Base-by-base conservation (phyloP, 2,888 invertebrate genomes). In the Gymnocheta viridis region DNA sequence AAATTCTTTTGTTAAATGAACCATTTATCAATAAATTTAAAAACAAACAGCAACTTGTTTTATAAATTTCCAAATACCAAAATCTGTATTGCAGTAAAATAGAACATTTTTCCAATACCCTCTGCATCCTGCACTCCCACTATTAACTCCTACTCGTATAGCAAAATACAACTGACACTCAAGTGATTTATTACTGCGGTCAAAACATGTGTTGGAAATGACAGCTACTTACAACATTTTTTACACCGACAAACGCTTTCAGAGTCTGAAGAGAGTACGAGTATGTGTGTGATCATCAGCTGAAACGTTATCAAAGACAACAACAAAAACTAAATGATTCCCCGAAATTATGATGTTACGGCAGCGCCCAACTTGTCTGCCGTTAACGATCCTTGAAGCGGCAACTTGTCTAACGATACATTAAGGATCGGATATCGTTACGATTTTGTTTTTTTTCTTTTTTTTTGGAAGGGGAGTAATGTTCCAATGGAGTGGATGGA, bases 181-280 rank as follows among this genome's bases (percentile, higher is more conserved):
- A 35, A 56, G 91, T 92, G 91, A 92, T 92, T 92, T 92, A 92
- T 92, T 91, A 88, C 79, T 87, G 90, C 90, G 92, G 92, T 92
- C 91, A 92, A 92, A 92, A 92, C 91, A 92, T 92, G 90, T 92
- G 92, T 91, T 91, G 88, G 91, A 92, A 89, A 86, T 91, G 91
- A 91, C 91, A 91, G 91, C 89, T 88, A 89, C 90, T 90, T 89
- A 89, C 89, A 87, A 90, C 89, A 89, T 89, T 87, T 89, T 88
- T 87, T 89, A 88, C 87, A 87, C 88, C 87, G 88, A 86, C 87
- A 81, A 49, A 85, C 85, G 86, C 47, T 76, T 38, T 49, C 3
- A 56, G 29, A n/a, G 79, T 56, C 82, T 58, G 4, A 17, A 66
- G n/a, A 51, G 41, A 17, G n/a, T n/a, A n/a, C n/a, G n/a, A n/a